Base-by-base conservation (phyloP, 2,888 invertebrate species). In the Calliphora vomitoria region DNA sequence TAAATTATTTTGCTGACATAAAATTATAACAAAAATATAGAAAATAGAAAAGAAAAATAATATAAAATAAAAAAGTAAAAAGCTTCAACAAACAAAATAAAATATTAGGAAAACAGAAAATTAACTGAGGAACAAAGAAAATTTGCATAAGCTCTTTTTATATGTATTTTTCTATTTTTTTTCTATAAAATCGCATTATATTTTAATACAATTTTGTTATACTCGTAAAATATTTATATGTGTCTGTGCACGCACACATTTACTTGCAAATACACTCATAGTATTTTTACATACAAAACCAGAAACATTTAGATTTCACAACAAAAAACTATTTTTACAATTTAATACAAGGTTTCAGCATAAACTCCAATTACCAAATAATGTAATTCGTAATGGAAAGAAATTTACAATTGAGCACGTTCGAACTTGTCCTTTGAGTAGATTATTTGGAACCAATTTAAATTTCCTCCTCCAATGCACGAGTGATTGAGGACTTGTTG, bases 71-170 rank as follows among this genome's bases (percentile, higher is more conserved):
- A 35, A 35, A 18, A n/a, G 44, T 13, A 13, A 66, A 44, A 66
- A 66, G n/a, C n/a, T 11, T 6, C 3, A 4, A 25, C n/a, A 66
- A 18, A 66, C 20, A 31, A 64, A 15, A 71, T 10, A 50, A 25
- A 50, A 62, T 31, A 15, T 38, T 44, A n/a, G 25, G 13, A 79
- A 44, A 47, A 72, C 53, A 62, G 15, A 53, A 8, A 18, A 0
- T 1, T 25, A 50, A 62, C 71, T 71, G 35, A 18, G 53, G 53
- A 80, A 68, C 47, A 68, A 60, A 18, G 38, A 5, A 25, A 69
- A 80, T 81, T 81, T 81, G 5, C 81, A 53, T 72, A 72, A 72
- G 72, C 72, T 58, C 41, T 72, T 13, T 55, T 71, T 71, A 55
- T 72, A 41, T 15, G n/a, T n/a, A n/a, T 50, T 10, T 11, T 47